These are phyloP conservation scores for Cydia splendana DNA, from an alignment of 1,140 invertebrate species.

Conservation along the genomic window DNA sequence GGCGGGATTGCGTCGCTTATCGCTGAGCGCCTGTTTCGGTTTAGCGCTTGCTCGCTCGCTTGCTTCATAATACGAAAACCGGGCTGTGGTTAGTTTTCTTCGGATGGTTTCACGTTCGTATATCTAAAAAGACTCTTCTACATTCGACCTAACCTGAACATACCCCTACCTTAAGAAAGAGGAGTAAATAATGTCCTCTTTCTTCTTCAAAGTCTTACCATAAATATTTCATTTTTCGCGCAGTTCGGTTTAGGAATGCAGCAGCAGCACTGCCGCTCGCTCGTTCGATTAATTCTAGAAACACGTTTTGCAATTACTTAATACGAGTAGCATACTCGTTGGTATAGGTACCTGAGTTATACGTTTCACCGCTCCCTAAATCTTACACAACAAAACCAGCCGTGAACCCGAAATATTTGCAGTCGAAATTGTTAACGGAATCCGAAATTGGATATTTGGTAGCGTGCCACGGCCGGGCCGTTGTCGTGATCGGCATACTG, in stretches of 20 bases:
- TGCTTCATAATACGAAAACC: neutral
- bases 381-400: slow-evolving; percentile 5
- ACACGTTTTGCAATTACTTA: too few species aligned
- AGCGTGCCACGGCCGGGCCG: slow-evolving; percentile 2
- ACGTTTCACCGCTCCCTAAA: slow-evolving; percentile 12
- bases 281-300: too few species aligned
- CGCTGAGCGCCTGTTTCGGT: neutral
- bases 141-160: neutral
- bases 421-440: slow-evolving; percentile 27
- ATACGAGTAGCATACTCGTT: too few species aligned
- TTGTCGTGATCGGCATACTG: slow-evolving; percentile 14
- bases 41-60: slow-evolving; percentile 20
- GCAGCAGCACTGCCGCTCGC: too few species aligned
- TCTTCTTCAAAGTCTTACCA: too few species aligned
- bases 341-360: too few species aligned
- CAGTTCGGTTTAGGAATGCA: too few species aligned
- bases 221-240: too few species aligned
- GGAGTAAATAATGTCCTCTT: too few species aligned
- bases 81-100: neutral
- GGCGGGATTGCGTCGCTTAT: slow-evolving; percentile 1
- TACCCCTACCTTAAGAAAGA: too few species aligned
- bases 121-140: neutral
- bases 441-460: slow-evolving; percentile 29
- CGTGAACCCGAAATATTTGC: slow-evolving; percentile 7
- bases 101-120: neutral